phyloP scores from a whole-genome alignment of 2,888 invertebrate genomes.

The Flexamia atlantica region DNA sequence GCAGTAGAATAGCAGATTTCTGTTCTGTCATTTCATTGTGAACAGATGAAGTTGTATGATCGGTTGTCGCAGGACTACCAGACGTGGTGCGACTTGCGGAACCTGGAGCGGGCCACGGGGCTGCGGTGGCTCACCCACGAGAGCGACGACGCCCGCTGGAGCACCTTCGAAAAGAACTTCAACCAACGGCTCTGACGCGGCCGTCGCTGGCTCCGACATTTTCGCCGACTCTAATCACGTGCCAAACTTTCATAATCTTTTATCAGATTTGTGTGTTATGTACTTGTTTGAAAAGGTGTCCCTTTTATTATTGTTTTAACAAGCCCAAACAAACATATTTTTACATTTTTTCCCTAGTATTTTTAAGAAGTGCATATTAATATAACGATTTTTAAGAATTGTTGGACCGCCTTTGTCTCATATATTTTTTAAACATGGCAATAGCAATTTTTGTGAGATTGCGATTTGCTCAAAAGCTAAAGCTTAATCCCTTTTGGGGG shows the following conservation, averaged over 20 bases:
- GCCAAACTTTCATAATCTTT: constrained; percentile 11
- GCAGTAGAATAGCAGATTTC: too few species aligned
- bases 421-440: too few species aligned
- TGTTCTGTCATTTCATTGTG: too few species aligned
- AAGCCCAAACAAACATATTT: too few species aligned
- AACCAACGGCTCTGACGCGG: constrained; percentile 63
- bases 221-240: constrained; percentile 36
- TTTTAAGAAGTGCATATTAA: too few species aligned
- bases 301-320: not conserved
- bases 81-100: constrained; percentile 96
- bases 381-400: too few species aligned
- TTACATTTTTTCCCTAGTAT: too few species aligned
- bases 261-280: not conserved
- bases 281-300: not conserved
- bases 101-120: constrained; percentile 86
- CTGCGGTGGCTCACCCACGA: constrained; percentile 93
- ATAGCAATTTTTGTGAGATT: too few species aligned
- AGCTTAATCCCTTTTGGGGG: too few species aligned
- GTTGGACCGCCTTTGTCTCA: too few species aligned
- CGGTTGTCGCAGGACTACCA: constrained; percentile 89
- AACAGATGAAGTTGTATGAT: too few species aligned
- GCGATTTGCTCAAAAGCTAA: too few species aligned
- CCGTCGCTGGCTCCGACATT: constrained; percentile 35
- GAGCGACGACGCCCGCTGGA: constrained; percentile 96
- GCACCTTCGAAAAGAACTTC: constrained; percentile 73